Base-by-base conservation (phyloP, 1,140 invertebrate species). In the Vanessa atalanta region DNA sequence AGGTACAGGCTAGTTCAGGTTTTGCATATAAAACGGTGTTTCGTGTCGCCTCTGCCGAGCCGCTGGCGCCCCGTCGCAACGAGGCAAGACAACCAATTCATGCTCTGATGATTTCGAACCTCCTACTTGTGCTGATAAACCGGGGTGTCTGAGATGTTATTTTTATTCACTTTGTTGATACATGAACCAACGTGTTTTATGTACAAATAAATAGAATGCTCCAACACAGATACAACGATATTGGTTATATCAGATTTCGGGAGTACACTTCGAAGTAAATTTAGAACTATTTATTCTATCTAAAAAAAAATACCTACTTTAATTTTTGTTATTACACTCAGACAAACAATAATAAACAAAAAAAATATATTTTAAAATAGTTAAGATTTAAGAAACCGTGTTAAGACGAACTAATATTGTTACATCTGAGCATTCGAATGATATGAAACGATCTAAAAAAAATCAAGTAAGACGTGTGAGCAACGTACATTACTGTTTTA, bases 1-100 rank as follows among this genome's bases (percentile, higher is more conserved):
- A 53, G 37, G 26, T 53, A 47, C 55, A 60, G 57, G 16, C 67
- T 70, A 70, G 66, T 68, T 68, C 66, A 68, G 53, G 66, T 70
- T 70, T 70, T 61, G 67, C 67, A 70, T 70, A 26, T 70, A 60
- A 70, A 70, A 70, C 57, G 51, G 67, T 55, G 12, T 47, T 70
- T 70, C 53, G 67, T 31, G 26, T 23, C 55, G 53, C 55, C 53
- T 57, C 66, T 68, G 14, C 66, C 31, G 50, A 67, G 65, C 14
- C 26, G 20, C 53, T 20, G 16, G 16, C 16, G 16, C 16, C 53
- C 16, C 53, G 16, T 12, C 53, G 53, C 20, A 8, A 15, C 53
- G 53, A 23, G 16, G 20, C 53, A 26, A 57, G 53, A 57, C 53
- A 23, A 57, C 20, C 53, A 57, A 57, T 57, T 23, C 20, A 57